These are phyloP conservation scores for Malacoraja senta DNA, from an alignment of 2,797 vertebrate genomes.

Conservation along the genomic window DNA sequence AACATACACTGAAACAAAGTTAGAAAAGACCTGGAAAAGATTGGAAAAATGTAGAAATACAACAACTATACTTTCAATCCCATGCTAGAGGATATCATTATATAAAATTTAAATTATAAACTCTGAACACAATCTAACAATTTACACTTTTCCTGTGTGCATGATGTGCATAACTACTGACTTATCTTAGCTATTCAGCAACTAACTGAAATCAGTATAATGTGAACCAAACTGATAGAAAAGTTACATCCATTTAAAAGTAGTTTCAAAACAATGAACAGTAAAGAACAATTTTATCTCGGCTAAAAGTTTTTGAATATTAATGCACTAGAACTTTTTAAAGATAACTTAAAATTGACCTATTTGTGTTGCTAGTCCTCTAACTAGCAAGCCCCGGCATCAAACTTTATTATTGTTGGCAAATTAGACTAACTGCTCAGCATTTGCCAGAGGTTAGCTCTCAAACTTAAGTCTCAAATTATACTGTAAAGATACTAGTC, in stretches of 20 bases:
- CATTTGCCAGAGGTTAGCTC: neutral
- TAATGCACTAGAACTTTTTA: neutral
- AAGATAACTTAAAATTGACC: neutral
- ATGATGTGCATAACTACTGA: neutral
- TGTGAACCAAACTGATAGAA: slow-evolving; percentile 16
- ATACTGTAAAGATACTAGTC: neutral
- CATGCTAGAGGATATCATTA: neutral
- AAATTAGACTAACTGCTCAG: slow-evolving; percentile 23
- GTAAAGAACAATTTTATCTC: neutral
- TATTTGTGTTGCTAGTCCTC: slow-evolving; percentile 6
- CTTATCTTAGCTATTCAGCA: neutral
- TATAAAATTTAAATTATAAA: neutral
- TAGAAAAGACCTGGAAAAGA: neutral
- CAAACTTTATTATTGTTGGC: slow-evolving; percentile 13
- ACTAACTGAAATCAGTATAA: slow-evolving; percentile 2
- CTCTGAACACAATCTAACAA: neutral
- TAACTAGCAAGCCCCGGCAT: neutral
- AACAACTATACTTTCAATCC: neutral
- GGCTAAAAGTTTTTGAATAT: neutral
- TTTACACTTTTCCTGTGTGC: neutral
- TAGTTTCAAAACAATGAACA: neutral
- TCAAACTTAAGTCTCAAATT: neutral
- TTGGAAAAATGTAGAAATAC: neutral
- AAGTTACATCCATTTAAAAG: neutral
- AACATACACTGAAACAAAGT: neutral